Conservation (phyloP, 2,113 vertebrate genomes). For the Ceyx margarethae region DNA sequence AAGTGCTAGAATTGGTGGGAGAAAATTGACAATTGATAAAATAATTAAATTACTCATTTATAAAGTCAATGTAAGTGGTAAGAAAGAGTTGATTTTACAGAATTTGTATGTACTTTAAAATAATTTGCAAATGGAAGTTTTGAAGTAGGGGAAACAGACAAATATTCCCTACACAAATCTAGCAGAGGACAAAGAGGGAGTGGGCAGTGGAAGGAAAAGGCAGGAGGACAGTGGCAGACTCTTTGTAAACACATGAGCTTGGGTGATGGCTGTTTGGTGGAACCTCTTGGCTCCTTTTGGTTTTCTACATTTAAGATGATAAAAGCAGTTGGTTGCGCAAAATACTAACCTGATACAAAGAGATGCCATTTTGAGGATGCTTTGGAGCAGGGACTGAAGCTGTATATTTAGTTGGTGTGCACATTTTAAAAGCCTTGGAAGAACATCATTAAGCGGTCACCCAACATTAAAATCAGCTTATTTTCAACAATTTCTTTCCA, state of each 20-base stretch:
- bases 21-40: background rate
- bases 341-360: background rate
- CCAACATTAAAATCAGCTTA: background rate
- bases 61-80: background rate
- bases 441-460: background rate
- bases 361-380: background rate
- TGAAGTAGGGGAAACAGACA: background rate
- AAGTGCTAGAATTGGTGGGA: background rate
- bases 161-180: background rate
- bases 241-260: background rate
- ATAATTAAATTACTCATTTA: background rate
- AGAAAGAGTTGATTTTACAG: background rate
- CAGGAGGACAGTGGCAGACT: background rate
- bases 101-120: background rate
- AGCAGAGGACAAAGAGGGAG: background rate
- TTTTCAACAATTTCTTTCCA: background rate
- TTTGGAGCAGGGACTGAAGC: background rate
- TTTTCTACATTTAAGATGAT: background rate
- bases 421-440: slow-evolving; percentile 6
- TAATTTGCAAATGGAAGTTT: background rate
- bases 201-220: background rate
- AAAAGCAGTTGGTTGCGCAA: background rate
- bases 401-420: slow-evolving; percentile 39
- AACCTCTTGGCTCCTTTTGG: background rate
- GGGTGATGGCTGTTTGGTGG: background rate